These are phyloP conservation scores for Drosophila antonietae DNA, from an alignment of 2,888 invertebrate genomes.

Conservation along the genomic window DNA sequence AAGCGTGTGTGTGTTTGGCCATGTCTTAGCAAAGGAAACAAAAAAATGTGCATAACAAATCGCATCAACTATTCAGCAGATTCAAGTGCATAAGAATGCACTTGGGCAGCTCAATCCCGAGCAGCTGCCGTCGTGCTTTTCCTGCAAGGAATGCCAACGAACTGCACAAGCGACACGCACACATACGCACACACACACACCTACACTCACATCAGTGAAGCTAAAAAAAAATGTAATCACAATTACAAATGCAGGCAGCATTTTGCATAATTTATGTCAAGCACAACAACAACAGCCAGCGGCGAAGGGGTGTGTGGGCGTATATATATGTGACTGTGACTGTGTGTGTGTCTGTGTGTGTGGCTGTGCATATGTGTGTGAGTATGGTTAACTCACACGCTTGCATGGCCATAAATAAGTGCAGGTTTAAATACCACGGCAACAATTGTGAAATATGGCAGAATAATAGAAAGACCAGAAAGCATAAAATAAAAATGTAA, in stretches of 20 bases:
- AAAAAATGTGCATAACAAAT: constrained; percentile 65
- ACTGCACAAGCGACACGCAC: constrained; percentile 20
- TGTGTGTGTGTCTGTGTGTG: not conserved
- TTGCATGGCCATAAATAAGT: constrained; percentile 77
- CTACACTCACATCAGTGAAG: constrained; percentile 11
- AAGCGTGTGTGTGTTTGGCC: constrained; percentile 38
- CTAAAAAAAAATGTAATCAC: constrained; percentile 68
- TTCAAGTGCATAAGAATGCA: constrained; percentile 51
- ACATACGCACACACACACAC: constrained; percentile 14
- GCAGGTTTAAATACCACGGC: constrained; percentile 81
- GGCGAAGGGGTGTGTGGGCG: not conserved
- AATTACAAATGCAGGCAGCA: constrained; percentile 80
- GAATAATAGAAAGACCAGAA: constrained; percentile 79
- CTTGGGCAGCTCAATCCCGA: constrained; percentile 32
- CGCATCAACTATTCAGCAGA: constrained; percentile 69
- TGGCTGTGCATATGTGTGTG: not conserved
- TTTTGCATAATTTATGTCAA: constrained; percentile 81
- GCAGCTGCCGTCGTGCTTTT: constrained; percentile 9
- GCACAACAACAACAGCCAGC: constrained; percentile 64
- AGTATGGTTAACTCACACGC: constrained; percentile 41
- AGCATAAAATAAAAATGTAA: constrained; percentile 57
- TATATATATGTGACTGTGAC: not conserved
- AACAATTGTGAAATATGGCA: constrained; percentile 81
- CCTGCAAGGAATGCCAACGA: constrained; percentile 38
- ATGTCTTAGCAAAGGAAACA: constrained; percentile 30